Evolutionary conservation across 2,888 invertebrate species (phyloP).

Genomic region (Alloscopus bannaensis): DNA sequence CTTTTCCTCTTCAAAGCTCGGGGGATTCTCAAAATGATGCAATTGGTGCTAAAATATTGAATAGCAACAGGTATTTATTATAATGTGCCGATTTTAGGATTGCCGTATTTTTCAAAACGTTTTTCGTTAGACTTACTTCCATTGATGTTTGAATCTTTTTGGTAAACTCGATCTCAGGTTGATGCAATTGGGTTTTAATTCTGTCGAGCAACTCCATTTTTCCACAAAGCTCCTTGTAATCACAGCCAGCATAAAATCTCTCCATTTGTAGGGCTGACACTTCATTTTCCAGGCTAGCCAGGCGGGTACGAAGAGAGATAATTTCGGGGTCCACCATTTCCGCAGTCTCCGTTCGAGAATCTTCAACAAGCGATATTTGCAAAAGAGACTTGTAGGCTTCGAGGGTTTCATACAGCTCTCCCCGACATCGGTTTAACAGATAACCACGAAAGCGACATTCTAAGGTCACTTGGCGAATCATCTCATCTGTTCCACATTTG

Average conservation of each 20-base stretch:
- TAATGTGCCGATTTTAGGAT: neutral
- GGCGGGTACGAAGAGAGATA: slow-evolving; percentile 26
- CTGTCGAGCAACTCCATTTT: slow-evolving; percentile 54
- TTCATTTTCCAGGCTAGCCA: slow-evolving; percentile 41
- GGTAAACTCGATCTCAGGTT: slow-evolving; percentile 54
- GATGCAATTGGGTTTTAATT: slow-evolving; percentile 43
- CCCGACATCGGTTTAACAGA: slow-evolving; percentile 52
- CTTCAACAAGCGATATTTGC: slow-evolving; percentile 47
- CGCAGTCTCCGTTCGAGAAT: slow-evolving; percentile 14
- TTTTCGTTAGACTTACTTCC: slow-evolving; percentile 31
- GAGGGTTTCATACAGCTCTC: slow-evolving; percentile 55
- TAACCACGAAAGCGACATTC: slow-evolving; percentile 48
- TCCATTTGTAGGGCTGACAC: slow-evolving; percentile 21
- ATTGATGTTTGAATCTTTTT: slow-evolving; percentile 41
- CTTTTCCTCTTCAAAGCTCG: slow-evolving; percentile 49
- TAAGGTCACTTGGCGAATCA: slow-evolving; percentile 50
- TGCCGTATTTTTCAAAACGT: neutral
- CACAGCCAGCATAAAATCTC: slow-evolving; percentile 42
- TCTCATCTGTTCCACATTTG: slow-evolving; percentile 52
- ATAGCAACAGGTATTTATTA: neutral
- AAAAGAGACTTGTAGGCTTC: slow-evolving; percentile 53
- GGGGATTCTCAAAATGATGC: slow-evolving; percentile 58
- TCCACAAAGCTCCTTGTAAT: slow-evolving; percentile 56
- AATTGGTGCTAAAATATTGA: slow-evolving; percentile 45
- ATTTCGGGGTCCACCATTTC: slow-evolving; percentile 52